Evolutionary conservation across 2,888 invertebrate species (phyloP).

Genomic region (Plagodis pulveraria): DNA sequence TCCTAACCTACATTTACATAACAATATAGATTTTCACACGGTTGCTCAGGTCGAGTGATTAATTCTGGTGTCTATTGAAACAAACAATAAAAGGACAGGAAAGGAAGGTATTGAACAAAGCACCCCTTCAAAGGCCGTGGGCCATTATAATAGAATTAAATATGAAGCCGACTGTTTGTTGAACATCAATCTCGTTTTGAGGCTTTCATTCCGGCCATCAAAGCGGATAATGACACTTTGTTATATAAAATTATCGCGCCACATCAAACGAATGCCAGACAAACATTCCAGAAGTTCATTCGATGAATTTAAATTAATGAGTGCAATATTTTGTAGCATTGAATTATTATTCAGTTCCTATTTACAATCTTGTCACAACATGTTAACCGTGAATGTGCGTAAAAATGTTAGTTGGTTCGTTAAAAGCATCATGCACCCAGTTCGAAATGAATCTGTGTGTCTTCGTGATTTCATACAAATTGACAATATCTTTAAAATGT

Average conservation of each 20-base stretch:
- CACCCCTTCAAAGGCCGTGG: slow-evolving; percentile 34
- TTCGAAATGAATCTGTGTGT: slow-evolving; percentile 78
- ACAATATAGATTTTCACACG: slow-evolving; percentile 13
- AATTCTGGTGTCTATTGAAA: slow-evolving; percentile 8
- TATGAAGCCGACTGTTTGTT: slow-evolving; percentile 28
- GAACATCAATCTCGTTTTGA: slow-evolving; percentile 25
- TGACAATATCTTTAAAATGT: slow-evolving; percentile 32
- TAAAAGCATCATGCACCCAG: slow-evolving; percentile 64
- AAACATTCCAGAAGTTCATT: slow-evolving; percentile 20
- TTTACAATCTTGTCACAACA: slow-evolving; percentile 10
- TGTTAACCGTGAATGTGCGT: slow-evolving; percentile 21
- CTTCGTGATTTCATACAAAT: slow-evolving; percentile 53
- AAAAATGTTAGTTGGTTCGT: slow-evolving; percentile 20
- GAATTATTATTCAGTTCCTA: slow-evolving; percentile 15
- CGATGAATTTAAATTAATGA: slow-evolving; percentile 10
- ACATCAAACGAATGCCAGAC: slow-evolving; percentile 16
- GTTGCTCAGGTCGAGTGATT: slow-evolving; percentile 7
- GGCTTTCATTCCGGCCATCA: slow-evolving; percentile 28
- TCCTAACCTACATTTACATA: slow-evolving; percentile 50
- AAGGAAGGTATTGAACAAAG: slow-evolving; percentile 32
- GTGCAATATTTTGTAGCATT: slow-evolving; percentile 19
- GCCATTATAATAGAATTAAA: slow-evolving; percentile 26
- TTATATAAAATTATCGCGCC: slow-evolving; percentile 8
- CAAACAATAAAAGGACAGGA: slow-evolving; percentile 30
- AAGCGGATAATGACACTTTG: slow-evolving; percentile 31